Base-by-base conservation (phyloP, 2,797 vertebrate species). In the Decapterus maruadsi region DNA sequence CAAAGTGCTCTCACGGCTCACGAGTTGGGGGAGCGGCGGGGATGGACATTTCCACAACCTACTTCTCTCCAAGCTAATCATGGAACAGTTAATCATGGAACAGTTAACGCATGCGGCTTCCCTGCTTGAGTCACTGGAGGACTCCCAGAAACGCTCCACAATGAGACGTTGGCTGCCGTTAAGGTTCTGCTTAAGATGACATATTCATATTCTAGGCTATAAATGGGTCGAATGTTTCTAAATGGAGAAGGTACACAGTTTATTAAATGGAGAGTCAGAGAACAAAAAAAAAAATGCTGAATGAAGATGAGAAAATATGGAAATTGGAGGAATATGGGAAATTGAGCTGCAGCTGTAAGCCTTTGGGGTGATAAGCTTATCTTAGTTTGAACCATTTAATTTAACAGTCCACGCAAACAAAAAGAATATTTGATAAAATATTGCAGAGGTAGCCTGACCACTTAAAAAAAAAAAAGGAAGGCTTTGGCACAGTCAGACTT, bases 331-430 rank as follows among this genome's bases (percentile, higher is more conserved):
- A 83, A 77, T 70, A 75, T 0, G 36, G 82, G 63, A 86, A 89
- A 91, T 84, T 80, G 79, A 85, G 82, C 85, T 83, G 80, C 71
- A 80, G 74, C 67, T 77, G 66, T 77, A 74, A 83, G 75, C 75
- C 76, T 71, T 75, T 73, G 62, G 72, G 68, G 48, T 64, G 78
- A 89, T 88, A 80, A 82, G 72, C 84, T 91, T 88, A 87, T 90
- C 87, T 83, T 43, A 36, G 78, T 85, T 66, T 77, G 60, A 80
- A 78, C 68, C 54, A 38, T 83, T 87, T 88, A 75, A 81, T 87
- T 90, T 70, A 81, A 82, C 72, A 85, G 61, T 68, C 1, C 8
- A 67, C 72, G 81, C 80, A 91, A 89, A 89, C 75, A 85, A 83
- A 79, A 77, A 26, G 53, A 74, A 50, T 40, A 78, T 84, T 85